Evolutionary conservation across 2,888 invertebrate species (phyloP), one percentile per base, ranked within the genome.

Genomic region (Watsonalla cultraria): DNA sequence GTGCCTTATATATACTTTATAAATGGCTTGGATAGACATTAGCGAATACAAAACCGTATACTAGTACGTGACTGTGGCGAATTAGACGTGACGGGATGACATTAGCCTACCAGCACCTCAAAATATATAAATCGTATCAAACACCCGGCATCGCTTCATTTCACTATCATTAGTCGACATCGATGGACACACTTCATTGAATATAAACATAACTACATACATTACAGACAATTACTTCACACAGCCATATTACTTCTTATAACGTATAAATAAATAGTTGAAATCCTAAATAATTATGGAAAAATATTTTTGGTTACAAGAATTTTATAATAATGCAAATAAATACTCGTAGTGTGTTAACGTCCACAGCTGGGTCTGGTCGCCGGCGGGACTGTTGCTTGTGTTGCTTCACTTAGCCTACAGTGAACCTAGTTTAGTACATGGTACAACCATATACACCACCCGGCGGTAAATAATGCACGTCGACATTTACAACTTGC

Each of bases 171-270:
- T 53, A 5, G 9, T 54, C 42, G 46, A 54, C 33, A 53, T 51
- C 49, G 42, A 55, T 46, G 55, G 46, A 42, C 51, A 57, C 48
- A 58, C 63, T 69, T 61, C 55, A 72, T 65, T 63, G 66, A 72
- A 76, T 74, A 68, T 72, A 72, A 68, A 76, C 68, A 76, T 74
- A 76, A 68, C 71, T 81, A 83, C 72, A 85, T 78, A 82, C 78
- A 84, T 82, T 86, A 86, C 76, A 84, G 78, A 82, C 78, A 76
- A 85, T 76, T 84, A 72, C 80, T 77, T 88, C 84, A 87, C 89
- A 89, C 88, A 90, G 88, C 88, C 90, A 86, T 89, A 24, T 24
- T 24, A 85, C 86, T 83, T 79, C 81, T 78, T 84, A 86, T 68
- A 64, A 67, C 60, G 66, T 71, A 83, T 82, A 83, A 85, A 87